phyloP scores from a whole-genome alignment of 2,888 invertebrate species.

The Tinea semifulvella region DNA sequence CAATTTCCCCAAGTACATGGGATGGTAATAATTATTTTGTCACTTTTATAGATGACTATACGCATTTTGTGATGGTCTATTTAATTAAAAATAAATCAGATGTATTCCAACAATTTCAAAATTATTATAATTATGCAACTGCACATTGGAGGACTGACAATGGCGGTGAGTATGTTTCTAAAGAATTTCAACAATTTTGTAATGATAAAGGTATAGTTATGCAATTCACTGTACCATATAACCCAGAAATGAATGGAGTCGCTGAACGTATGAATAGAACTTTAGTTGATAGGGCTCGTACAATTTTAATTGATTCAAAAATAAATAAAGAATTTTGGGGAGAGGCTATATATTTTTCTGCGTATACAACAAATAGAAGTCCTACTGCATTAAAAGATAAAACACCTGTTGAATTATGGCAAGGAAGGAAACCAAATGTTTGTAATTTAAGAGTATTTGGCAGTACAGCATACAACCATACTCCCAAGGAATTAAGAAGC shows the following conservation, averaged over 20 bases:
- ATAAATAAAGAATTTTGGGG: conserved; percentile 16
- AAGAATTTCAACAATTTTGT: conserved; percentile 16
- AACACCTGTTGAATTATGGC: too few species aligned
- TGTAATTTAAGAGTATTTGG: conserved; percentile 20
- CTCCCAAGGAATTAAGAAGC: conserved; percentile 17
- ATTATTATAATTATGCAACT: conserved; percentile 14
- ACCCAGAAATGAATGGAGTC: conserved; percentile 19
- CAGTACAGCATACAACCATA: conserved; percentile 19
- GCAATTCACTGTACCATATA: conserved; percentile 20
- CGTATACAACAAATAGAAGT: conserved; percentile 13
- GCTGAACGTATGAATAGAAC: conserved; percentile 20
- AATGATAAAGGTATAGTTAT: conserved; percentile 2
- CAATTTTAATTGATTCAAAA: conserved; percentile 18
- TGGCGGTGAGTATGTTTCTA: conserved; percentile 10
- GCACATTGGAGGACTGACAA: conserved; percentile 17
- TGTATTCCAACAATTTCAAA: conserved; percentile 18
- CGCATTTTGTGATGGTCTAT: conserved; percentile 18
- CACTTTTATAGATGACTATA: conserved; percentile 21
- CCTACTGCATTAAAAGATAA: conserved; percentile 12
- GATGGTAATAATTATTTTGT: conserved; percentile 19
- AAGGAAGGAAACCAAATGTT: conserved; percentile 17
- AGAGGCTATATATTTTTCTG: conserved; percentile 16
- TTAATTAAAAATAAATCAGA: conserved; percentile 18
- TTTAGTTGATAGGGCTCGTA: conserved; percentile 19
- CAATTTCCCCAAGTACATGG: conserved; percentile 16